These are phyloP conservation scores for Empidonax alnorum DNA, from an alignment of 2,113 vertebrate genomes.

Conservation along the genomic window DNA sequence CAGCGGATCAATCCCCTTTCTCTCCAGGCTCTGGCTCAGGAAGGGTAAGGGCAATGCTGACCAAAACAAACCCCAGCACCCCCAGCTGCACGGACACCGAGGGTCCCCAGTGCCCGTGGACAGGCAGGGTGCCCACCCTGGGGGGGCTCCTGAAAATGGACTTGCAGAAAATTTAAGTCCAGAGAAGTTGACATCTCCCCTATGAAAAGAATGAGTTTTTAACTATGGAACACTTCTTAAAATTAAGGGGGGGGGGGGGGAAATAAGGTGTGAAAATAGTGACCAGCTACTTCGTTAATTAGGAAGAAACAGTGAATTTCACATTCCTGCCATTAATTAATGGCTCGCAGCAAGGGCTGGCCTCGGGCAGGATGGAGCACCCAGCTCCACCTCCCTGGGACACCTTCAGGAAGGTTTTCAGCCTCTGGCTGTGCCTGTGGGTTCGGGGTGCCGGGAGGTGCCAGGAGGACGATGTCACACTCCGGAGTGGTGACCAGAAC, in stretches of 20 bases:
- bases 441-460: neutral
- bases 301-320: neutral
- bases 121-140: neutral
- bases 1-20: neutral
- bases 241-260: neutral
- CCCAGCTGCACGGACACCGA: rapidly evolving
- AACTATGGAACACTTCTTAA: neutral
- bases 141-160: neutral
- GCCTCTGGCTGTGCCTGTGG: rapidly evolving
- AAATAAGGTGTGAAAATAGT: neutral
- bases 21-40: neutral
- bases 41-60: neutral
- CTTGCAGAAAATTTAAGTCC: neutral
- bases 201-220: neutral
- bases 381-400: rapidly evolving
- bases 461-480: rapidly evolving
- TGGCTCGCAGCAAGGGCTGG: neutral
- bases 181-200: neutral
- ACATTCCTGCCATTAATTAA: neutral
- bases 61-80: neutral
- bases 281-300: neutral
- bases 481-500: neutral
- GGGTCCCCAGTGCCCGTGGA: rapidly evolving
- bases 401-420: neutral
- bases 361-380: neutral